Conservation (phyloP, 2,888 invertebrate genomes). For the Norana najaformis region DNA sequence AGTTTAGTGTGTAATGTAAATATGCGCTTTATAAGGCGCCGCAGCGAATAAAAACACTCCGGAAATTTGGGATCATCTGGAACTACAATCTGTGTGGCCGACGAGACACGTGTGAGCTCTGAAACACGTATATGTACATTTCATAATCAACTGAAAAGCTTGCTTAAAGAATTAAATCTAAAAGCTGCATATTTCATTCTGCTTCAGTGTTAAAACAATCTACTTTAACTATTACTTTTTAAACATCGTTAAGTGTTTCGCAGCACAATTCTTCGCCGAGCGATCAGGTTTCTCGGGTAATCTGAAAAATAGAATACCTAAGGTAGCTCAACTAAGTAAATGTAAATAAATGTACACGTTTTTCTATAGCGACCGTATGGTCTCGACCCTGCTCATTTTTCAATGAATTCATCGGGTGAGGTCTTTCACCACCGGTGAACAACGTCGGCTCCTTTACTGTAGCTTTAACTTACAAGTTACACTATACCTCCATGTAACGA, state of each 20-base stretch:
- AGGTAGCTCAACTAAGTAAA: too few species aligned
- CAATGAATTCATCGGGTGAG: too few species aligned
- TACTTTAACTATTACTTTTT: background rate
- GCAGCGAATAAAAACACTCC: background rate
- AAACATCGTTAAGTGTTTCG: slow-evolving; percentile 13
- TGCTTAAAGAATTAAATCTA: background rate
- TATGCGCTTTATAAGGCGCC: background rate
- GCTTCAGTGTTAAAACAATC: background rate
- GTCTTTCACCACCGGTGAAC: too few species aligned
- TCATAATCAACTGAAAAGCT: background rate
- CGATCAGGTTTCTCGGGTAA: background rate
- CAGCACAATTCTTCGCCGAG: background rate
- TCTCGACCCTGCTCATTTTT: too few species aligned
- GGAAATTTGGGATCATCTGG: background rate
- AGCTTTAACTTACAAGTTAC: too few species aligned
- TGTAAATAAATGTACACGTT: too few species aligned
- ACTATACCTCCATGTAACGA: too few species aligned
- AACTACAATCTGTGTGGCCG: background rate
- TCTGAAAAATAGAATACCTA: background rate
- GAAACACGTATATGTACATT: background rate
- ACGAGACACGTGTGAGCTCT: background rate
- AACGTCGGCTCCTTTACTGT: too few species aligned
- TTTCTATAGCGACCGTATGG: too few species aligned
- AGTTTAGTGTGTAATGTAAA: background rate
- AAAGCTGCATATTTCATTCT: background rate